phyloP scores from a whole-genome alignment of 2,888 invertebrate species.

The Temnothorax ravouxi region DNA sequence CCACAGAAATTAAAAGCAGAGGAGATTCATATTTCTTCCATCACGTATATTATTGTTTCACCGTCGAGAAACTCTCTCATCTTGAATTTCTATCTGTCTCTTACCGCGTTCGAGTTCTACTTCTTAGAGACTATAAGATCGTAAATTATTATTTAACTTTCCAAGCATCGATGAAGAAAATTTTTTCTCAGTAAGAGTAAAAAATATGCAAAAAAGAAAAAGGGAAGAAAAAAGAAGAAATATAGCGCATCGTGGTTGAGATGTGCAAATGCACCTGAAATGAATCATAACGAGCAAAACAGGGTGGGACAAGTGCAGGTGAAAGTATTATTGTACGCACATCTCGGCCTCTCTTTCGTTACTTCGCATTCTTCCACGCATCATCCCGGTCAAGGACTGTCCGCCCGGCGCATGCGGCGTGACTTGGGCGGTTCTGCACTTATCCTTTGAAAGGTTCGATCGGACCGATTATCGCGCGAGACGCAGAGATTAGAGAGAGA shows the following conservation, averaged over 20 bases:
- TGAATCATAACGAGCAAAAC: slow-evolving; percentile 57
- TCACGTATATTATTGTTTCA: too few relatives aligned
- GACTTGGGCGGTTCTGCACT: slow-evolving; percentile 70
- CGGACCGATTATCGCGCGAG: slow-evolving; percentile 48
- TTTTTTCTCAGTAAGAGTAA: neutral
- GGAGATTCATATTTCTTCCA: neutral
- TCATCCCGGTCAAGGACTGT: slow-evolving; percentile 82
- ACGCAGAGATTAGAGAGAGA: neutral
- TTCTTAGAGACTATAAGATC: neutral
- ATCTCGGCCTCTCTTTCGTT: slow-evolving; percentile 76
- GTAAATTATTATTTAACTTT: slow-evolving; percentile 7
- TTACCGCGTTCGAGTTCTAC: neutral
- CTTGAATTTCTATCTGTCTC: neutral
- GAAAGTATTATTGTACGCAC: slow-evolving; percentile 71
- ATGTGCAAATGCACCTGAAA: slow-evolving; percentile 1
- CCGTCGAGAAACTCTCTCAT: neutral
- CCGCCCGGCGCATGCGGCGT: slow-evolving; percentile 66
- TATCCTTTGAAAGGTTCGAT: slow-evolving; percentile 74
- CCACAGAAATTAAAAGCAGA: neutral
- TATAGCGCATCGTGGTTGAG: neutral
- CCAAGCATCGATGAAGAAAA: neutral
- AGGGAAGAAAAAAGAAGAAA: neutral
- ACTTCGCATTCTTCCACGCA: slow-evolving; percentile 78
- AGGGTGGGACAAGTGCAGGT: slow-evolving; percentile 66
- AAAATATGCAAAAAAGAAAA: neutral